phyloP scores from a whole-genome alignment of 2,797 vertebrate genomes.

The Acropternis orthonyx region DNA sequence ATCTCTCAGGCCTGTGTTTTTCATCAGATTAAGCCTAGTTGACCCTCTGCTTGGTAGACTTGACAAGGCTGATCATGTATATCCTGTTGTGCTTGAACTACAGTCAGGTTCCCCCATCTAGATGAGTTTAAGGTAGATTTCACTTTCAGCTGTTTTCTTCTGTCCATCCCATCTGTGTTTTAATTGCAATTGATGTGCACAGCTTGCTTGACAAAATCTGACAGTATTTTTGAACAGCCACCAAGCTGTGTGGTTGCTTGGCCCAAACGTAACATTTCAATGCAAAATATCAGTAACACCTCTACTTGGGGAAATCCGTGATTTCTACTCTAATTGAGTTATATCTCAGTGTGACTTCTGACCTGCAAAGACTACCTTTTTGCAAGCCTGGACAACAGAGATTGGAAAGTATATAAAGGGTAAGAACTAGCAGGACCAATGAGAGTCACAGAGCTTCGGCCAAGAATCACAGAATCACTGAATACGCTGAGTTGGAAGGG shows the following conservation, averaged over 20 bases:
- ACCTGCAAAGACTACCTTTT: neutral
- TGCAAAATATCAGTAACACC: neutral
- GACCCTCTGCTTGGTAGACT: neutral
- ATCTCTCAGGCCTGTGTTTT: neutral
- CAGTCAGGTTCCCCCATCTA: neutral
- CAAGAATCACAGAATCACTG: neutral
- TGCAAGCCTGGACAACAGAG: neutral
- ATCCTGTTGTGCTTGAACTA: neutral
- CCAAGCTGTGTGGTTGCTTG: neutral
- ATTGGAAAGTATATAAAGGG: neutral
- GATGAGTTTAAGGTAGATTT: neutral
- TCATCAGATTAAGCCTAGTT: neutral
- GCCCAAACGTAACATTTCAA: neutral
- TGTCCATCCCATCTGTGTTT: neutral
- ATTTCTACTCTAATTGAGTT: neutral
- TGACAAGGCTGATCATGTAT: neutral
- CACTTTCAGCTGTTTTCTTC: neutral
- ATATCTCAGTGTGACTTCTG: neutral
- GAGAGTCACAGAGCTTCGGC: accelerated
- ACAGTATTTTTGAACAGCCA: neutral
- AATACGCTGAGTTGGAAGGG: neutral
- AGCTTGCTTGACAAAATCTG: neutral
- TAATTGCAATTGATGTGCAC: neutral
- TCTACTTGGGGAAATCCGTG: accelerated
- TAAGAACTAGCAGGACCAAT: neutral